A percentile compares a stretch with the other conserved stretches of the same genome.
These are phyloP conservation scores for Cairina moschata DNA, from an alignment of 2,113 vertebrate species.

Conservation along the genomic window DNA sequence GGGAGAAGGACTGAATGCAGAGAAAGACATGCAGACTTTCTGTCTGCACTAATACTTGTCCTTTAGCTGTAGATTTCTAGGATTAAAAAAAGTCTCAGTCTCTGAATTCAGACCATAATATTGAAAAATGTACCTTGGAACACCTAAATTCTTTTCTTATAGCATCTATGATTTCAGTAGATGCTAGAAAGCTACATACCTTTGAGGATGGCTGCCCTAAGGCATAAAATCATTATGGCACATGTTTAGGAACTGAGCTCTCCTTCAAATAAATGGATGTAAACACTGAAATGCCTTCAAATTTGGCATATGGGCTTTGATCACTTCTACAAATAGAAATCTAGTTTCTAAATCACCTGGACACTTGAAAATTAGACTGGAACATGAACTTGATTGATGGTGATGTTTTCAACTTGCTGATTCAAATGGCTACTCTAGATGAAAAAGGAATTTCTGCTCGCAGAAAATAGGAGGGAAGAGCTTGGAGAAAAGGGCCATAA, in stretches of 20 bases:
- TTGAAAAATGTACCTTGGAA: not conserved
- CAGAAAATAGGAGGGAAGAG: not conserved
- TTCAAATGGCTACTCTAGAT: not conserved
- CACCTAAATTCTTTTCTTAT: not conserved
- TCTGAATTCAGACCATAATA: not conserved
- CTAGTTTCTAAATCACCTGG: slow-evolving; percentile 9
- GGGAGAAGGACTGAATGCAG: not conserved
- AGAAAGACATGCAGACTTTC: not conserved
- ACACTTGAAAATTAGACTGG: not conserved
- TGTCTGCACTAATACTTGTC: not conserved
- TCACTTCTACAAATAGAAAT: not conserved
- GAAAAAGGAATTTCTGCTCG: slow-evolving; percentile 13
- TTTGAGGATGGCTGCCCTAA: not conserved
- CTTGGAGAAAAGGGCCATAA: slow-evolving; percentile 29
- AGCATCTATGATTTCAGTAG: not conserved
- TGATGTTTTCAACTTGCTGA: not conserved
- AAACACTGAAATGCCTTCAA: not conserved
- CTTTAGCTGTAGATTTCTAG: not conserved
- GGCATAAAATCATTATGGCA: not conserved
- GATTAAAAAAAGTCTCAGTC: not conserved
- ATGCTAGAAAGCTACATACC: not conserved
- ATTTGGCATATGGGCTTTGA: not conserved
- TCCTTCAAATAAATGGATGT: not conserved
- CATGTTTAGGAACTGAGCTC: not conserved
- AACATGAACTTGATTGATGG: not conserved